Evolutionary conservation across 2,113 vertebrate species (phyloP).

Genomic region (Pterocles orientalis): DNA sequence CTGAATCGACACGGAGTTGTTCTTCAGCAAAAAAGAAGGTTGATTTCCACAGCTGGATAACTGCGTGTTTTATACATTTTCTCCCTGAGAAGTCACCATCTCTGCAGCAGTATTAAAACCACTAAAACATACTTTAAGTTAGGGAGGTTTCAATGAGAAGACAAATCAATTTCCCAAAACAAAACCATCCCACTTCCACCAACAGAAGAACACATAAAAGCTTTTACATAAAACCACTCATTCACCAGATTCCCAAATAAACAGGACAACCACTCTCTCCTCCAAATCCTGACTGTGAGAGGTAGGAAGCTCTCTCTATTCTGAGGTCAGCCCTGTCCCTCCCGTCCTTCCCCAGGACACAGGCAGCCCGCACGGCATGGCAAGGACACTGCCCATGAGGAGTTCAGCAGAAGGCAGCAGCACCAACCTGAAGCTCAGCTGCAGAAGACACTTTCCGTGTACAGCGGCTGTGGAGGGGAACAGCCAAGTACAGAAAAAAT

Average conservation of each 20-base stretch:
- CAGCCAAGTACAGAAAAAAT: not conserved
- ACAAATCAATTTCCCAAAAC: not conserved
- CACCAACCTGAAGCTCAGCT: not conserved
- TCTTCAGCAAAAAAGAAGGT: not conserved
- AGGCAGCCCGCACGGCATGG: fast-evolving
- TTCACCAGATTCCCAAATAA: not conserved
- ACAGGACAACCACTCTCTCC: not conserved
- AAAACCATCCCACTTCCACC: not conserved
- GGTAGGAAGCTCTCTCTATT: not conserved
- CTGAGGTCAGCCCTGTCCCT: not conserved
- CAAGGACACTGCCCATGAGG: not conserved
- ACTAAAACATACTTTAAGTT: not conserved
- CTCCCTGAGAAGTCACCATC: not conserved
- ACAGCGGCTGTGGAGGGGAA: not conserved
- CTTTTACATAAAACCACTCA: not conserved
- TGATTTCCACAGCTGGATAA: not conserved
- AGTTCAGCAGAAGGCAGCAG: not conserved
- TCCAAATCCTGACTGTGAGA: not conserved
- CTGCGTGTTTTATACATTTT: not conserved
- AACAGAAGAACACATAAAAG: not conserved
- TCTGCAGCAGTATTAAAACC: not conserved
- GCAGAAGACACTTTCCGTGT: not conserved
- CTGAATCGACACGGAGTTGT: fast-evolving
- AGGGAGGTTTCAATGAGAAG: not conserved
- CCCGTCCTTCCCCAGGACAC: not conserved